Conservation (phyloP, 2,113 vertebrate genomes). For the Ammodytes dubius region DNA sequence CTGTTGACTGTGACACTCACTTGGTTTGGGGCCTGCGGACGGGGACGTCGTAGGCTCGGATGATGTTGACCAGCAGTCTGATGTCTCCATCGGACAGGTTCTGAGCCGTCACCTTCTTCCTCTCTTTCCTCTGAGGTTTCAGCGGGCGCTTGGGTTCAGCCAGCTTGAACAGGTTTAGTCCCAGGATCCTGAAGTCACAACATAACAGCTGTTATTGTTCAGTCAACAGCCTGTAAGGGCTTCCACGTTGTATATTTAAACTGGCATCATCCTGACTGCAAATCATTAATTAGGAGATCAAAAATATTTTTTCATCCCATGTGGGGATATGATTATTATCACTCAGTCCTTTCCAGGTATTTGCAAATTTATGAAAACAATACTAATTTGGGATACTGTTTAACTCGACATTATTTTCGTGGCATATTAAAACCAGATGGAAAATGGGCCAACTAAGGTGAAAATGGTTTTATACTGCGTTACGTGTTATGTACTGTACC, state of each 20-base stretch:
- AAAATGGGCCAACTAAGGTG: no score
- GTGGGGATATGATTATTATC: background rate
- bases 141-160: slow-evolving; percentile 94
- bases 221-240: background rate
- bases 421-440: background rate
- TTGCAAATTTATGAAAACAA: background rate
- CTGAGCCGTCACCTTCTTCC: slow-evolving; percentile 96
- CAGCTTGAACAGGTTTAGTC: slow-evolving; percentile 93
- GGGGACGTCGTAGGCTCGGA: slow-evolving; percentile 94
- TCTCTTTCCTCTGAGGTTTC: slow-evolving; percentile 93
- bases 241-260: background rate
- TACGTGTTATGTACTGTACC: background rate
- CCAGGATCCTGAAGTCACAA: slow-evolving; percentile 87
- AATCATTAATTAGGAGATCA: background rate
- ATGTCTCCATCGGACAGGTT: slow-evolving; percentile 96
- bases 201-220: slow-evolving; percentile 17
- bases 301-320: background rate
- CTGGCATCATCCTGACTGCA: background rate
- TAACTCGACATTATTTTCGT: background rate
- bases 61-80: slow-evolving; percentile 91
- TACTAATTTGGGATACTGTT: no score
- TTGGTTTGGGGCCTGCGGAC: slow-evolving; percentile 86
- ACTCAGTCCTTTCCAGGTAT: slow-evolving; percentile 43
- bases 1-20: slow-evolving; percentile 73
- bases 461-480: background rate